Evolutionary conservation across 2,888 invertebrate genomes (phyloP).

Genomic region (Oscheius sp.): DNA sequence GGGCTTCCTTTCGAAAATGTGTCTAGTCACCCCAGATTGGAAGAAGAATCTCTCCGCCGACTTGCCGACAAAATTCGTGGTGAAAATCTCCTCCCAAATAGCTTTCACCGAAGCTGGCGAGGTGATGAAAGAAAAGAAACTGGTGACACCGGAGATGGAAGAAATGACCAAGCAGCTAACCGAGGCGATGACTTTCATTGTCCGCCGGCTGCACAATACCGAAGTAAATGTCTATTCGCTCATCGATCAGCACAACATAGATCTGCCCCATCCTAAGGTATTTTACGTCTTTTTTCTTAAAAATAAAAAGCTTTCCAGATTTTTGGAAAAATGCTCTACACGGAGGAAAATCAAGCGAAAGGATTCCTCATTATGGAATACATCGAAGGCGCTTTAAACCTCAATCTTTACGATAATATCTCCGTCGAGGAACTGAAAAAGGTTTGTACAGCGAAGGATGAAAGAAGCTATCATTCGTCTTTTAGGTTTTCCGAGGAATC

Average conservation of each 20-base stretch:
- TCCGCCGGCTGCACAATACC: slow-evolving; percentile 8
- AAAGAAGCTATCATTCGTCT: too few species aligned
- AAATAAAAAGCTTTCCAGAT: not conserved
- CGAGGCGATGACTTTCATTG: not conserved
- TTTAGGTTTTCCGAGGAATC: slow-evolving; percentile 11
- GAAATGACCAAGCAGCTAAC: not conserved
- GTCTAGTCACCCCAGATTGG: slow-evolving; percentile 29
- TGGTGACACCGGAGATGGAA: not conserved
- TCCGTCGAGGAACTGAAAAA: slow-evolving; percentile 6
- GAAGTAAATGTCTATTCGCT: slow-evolving; percentile 5
- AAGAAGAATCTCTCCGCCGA: not conserved
- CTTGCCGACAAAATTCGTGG: slow-evolving; percentile 13
- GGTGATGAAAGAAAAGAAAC: not conserved
- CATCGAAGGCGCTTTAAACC: slow-evolving; percentile 26
- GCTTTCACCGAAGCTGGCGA: slow-evolving; percentile 1
- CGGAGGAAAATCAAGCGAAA: slow-evolving; percentile 32
- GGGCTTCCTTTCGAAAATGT: slow-evolving; percentile 32
- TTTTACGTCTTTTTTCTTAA: not conserved
- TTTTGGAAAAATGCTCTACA: not conserved
- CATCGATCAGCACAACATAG: slow-evolving; percentile 14
- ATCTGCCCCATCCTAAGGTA: slow-evolving; percentile 15
- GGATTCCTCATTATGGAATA: slow-evolving; percentile 43
- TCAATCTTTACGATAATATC: slow-evolving; percentile 26
- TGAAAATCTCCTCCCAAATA: slow-evolving; percentile 12
- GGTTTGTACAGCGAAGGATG: too few species aligned